Base-by-base conservation (phyloP, 2,888 invertebrate genomes). In the Timema cristinae region DNA sequence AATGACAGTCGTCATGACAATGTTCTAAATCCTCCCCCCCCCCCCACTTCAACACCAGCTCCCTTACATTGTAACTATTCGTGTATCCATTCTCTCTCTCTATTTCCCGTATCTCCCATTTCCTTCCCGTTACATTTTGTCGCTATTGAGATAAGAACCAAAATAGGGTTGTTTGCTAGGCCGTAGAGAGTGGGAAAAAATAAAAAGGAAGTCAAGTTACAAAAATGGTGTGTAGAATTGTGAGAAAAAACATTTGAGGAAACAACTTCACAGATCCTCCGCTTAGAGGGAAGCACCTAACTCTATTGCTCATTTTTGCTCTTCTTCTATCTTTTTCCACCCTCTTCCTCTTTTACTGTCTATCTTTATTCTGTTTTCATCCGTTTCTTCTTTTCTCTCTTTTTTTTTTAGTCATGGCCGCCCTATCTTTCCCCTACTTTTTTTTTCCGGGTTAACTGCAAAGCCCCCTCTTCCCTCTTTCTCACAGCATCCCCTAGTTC, bases 201-300 rank as follows among this genome's bases (percentile, higher is more conserved):
- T 2, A 32, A 48, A 9, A 63, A 48, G 63, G 63, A 10, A 32
- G 10, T 63, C 63, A 63, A 63, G 63, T 63, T 48, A 63, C 63
- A 6, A 63, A 52, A 59, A 71, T 49, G 51, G 68, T 16, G 49
- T 48, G 56, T 63, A n/a, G 54, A 71, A 68, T 68, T 66, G 68
- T 49, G 48, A 56, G 67, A 71, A 66, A 68, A 70, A 73, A 56
- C 66, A 71, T 71, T 68, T 68, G 71, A 63, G 71, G 71, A 59
- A 68, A 68, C 68, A 61, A 52, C 52, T 73, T 68, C 59, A 67
- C 63, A 68, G 73, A 71, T 66, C 50, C 63, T 68, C 68, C 71
- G 71, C 63, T 71, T 56, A 71, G 71, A 72, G 68, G 73, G 68
- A 63, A 71, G 66, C 73, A 73, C 73, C 73, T 73, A 71, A 68